phyloP scores from a whole-genome alignment of 2,888 invertebrate species.

The Chouioia cunea region DNA sequence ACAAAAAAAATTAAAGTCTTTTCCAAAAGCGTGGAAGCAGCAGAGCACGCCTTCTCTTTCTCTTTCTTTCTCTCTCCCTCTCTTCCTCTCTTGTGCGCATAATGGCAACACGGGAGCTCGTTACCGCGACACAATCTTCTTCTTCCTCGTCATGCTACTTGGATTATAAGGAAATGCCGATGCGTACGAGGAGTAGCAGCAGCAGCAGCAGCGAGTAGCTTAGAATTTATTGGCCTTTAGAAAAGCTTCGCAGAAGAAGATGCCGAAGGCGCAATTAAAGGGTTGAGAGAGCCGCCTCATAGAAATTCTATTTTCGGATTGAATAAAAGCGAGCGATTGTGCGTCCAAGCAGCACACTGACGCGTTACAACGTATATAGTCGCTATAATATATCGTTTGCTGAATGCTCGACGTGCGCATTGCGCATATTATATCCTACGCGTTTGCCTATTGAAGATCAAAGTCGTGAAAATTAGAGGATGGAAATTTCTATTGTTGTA shows the following conservation, averaged over 20 bases:
- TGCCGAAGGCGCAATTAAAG: conserved; percentile 36
- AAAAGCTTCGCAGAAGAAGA: conserved; percentile 19
- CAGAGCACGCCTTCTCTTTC: not conserved
- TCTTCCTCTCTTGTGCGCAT: not conserved
- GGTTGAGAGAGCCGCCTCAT: not conserved
- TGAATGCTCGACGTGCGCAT: too few relatives aligned
- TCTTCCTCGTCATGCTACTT: conserved; percentile 37
- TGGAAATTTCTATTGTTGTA: not conserved
- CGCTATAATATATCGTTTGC: too few relatives aligned
- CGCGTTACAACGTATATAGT: too few relatives aligned
- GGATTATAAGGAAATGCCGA: conserved; percentile 41
- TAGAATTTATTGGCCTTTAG: conserved; percentile 43
- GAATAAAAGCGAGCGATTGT: too few relatives aligned
- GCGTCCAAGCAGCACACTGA: too few relatives aligned
- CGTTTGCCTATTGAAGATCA: too few relatives aligned
- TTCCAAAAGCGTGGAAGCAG: not conserved
- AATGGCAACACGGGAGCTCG: conserved; percentile 63
- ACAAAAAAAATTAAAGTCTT: too few relatives aligned
- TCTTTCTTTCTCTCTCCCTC: conserved; percentile 6
- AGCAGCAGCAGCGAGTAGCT: conserved; percentile 3
- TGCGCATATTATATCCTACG: too few relatives aligned
- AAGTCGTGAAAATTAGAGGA: too few relatives aligned
- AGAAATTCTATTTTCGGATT: too few relatives aligned
- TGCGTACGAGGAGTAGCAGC: not conserved
- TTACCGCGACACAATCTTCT: conserved; percentile 60